Base-by-base conservation (phyloP, 1,140 invertebrate genomes). In the Rhyacophila brunnea region DNA sequence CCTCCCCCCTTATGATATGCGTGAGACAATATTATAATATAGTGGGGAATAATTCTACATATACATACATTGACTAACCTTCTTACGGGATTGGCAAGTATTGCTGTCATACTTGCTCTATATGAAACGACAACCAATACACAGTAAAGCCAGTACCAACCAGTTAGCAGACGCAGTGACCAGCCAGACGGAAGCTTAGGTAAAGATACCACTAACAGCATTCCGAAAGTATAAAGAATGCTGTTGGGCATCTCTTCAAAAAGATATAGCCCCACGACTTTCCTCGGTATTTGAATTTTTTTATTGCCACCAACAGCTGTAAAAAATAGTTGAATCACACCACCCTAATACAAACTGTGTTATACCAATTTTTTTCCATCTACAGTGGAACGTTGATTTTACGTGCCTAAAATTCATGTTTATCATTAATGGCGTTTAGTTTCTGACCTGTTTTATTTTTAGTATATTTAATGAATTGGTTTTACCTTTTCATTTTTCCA, bases 101-200 rank as follows among this genome's bases (percentile, higher is more conserved):
- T 88, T 0, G 90, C 89, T 0, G 90, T 92, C 82, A 93, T 87
- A 58, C 89, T 91, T 0, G 90, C 89, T 68, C 87, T 72, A 70
- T 93, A 93, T 2, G 85, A 81, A 2, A 90, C 87, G 0, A 87
- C 85, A 19, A 92, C 80, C 4, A 92, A 74, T 49, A 92, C 85
- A 66, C 87, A 89, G 67, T 91, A 93, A 0, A 92, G 68, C 90
- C 90, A 92, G 74, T 91, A 92, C 84, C 88, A 92, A 1, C 90
- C 90, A 14, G 90, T 90, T 9, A 92, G 77, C 11, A 92, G 71
- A 32, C 90, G 76, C 35, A 92, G 72, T 0, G 90, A 86, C 89
- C 90, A 92, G 18, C 85, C 86, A 7, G 78, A 79, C 0, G 90
- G 89, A 56, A 91, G 73, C 66, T 83, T 83, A 0, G 90, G 89